These are phyloP conservation scores for Tenthredo scrophulariae DNA, from an alignment of 2,888 invertebrate genomes.

Conservation along the genomic window DNA sequence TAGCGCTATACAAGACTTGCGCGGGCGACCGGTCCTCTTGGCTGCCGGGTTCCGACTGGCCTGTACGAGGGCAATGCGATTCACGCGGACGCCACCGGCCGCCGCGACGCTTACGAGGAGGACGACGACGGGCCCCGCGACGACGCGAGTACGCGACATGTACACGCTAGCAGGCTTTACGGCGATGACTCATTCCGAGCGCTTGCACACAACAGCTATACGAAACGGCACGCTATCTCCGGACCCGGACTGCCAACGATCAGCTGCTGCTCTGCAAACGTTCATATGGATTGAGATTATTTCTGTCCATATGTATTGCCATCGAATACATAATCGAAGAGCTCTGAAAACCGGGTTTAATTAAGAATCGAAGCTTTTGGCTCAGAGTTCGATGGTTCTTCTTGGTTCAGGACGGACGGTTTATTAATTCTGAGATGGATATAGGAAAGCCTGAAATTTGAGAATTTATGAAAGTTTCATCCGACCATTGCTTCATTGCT, in stretches of 20 bases:
- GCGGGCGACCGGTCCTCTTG: slow-evolving; percentile 49
- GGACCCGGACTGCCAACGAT: slow-evolving; percentile 8
- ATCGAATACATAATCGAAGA: neutral
- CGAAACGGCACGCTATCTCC: slow-evolving; percentile 26
- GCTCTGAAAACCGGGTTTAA: neutral
- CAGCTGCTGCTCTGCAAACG: slow-evolving; percentile 21
- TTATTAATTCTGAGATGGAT: neutral
- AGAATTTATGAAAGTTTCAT: no score
- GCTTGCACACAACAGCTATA: slow-evolving; percentile 22
- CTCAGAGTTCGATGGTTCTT: neutral
- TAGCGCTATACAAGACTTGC: slow-evolving; percentile 21
- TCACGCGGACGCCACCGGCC: slow-evolving; percentile 52
- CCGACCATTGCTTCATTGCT: no score
- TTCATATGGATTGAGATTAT: neutral
- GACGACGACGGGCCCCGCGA: slow-evolving; percentile 54
- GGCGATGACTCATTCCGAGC: slow-evolving; percentile 30
- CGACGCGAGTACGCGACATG: slow-evolving; percentile 49
- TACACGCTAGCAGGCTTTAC: slow-evolving; percentile 28
- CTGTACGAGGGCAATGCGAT: slow-evolving; percentile 45
- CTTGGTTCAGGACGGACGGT: neutral
- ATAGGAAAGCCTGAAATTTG: neutral
- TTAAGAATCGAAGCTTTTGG: no score
- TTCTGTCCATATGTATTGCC: neutral
- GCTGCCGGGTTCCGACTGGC: slow-evolving; percentile 52
- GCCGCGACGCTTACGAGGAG: slow-evolving; percentile 52